Percentiles rank a stretch among this genome's conserved stretches.
These are phyloP conservation scores for Hirudo medicinalis DNA, from an alignment of 1,140 invertebrate genomes.

Conservation along the genomic window DNA sequence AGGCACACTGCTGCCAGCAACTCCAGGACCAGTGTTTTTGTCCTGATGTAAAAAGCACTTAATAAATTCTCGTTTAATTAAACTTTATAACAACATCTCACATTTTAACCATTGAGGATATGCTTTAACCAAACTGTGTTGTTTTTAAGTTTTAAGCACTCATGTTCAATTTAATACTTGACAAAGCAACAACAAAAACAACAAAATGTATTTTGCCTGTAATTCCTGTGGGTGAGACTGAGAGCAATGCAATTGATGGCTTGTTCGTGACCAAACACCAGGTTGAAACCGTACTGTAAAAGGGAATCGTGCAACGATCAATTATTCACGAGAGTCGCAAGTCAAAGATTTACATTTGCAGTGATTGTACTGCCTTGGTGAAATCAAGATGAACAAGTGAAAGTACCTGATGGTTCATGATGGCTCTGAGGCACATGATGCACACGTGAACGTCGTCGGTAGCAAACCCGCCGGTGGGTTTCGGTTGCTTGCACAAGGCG, in stretches of 20 bases:
- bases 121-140: too few species aligned
- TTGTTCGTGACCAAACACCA: constrained; percentile 92
- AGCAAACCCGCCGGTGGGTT: constrained; percentile 85
- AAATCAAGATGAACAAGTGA: neutral
- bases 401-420: constrained; percentile 96
- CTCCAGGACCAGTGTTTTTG: constrained; percentile 90
- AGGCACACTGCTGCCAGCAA: constrained; percentile 79
- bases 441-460: constrained; percentile 98
- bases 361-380: too few species aligned
- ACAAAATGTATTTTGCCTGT: constrained; percentile 47
- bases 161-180: too few species aligned
- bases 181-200: too few species aligned
- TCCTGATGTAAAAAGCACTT: constrained; percentile 47
- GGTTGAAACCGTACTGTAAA: constrained; percentile 87
- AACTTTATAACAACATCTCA: too few species aligned
- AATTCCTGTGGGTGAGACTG: constrained; percentile 87
- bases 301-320: constrained; percentile 16
- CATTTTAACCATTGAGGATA: too few species aligned
- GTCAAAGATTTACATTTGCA: too few species aligned
- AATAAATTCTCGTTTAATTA: neutral
- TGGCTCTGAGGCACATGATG: constrained; percentile 94
- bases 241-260: constrained; percentile 97
- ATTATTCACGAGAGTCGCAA: too few species aligned
- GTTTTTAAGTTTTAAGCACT: too few species aligned
- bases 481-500: constrained; percentile 19